Percentiles rank a stretch among this genome's conserved stretches.
These are phyloP conservation scores for Hirundo rustica DNA, from an alignment of 2,797 vertebrate species.

Conservation along the genomic window DNA sequence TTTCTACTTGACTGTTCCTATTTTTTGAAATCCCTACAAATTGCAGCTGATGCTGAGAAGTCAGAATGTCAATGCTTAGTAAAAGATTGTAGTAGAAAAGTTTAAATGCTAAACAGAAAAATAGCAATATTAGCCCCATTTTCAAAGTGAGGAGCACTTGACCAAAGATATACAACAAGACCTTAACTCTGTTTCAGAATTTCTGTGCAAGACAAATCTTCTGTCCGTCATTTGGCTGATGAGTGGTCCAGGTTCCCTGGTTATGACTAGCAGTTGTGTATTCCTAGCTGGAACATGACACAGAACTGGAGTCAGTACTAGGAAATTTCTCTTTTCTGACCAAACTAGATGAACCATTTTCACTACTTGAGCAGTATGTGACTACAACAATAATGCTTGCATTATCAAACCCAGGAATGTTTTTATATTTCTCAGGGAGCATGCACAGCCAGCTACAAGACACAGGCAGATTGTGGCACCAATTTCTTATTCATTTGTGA, in stretches of 20 bases:
- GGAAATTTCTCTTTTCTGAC: background rate
- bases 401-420: background rate
- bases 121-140: background rate
- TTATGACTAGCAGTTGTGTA: background rate
- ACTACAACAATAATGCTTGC: fast-evolving
- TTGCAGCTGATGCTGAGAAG: background rate
- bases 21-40: background rate
- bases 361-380: background rate
- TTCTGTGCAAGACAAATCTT: background rate
- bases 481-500: background rate
- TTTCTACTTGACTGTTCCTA: background rate
- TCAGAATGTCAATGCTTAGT: background rate
- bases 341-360: background rate
- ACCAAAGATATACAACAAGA: background rate
- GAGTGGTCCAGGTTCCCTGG: background rate
- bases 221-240: background rate
- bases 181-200: background rate
- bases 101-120: background rate
- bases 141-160: background rate
- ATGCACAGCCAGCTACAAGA: background rate
- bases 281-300: background rate
- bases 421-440: background rate
- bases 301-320: background rate
- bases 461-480: background rate
- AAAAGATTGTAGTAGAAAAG: background rate